A percentile compares a stretch with the other conserved stretches of the same genome.
Evolutionary conservation across 2,797 vertebrate species (phyloP).

Genomic region (Champsocephalus esox): DNA sequence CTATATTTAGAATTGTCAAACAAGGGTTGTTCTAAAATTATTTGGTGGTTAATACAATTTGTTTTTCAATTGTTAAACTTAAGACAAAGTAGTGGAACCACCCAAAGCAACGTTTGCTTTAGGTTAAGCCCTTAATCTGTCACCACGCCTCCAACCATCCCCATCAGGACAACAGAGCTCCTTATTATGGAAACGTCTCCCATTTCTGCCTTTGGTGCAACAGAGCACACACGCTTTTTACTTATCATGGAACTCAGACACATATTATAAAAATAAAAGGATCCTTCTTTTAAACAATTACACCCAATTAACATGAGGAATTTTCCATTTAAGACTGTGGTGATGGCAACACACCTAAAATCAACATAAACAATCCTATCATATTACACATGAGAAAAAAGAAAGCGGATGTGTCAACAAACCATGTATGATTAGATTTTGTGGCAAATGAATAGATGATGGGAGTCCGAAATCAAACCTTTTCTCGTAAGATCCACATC

Average conservation of each 20-base stretch:
- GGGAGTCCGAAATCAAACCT: constrained; percentile 47
- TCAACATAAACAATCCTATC: constrained; percentile 18
- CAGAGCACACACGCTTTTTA: constrained; percentile 32
- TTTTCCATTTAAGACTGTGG: constrained; percentile 19
- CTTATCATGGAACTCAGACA: constrained; percentile 11
- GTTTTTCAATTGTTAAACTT: constrained; percentile 13
- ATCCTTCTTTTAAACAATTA: constrained; percentile 24
- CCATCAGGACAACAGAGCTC: constrained; percentile 20
- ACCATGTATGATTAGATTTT: constrained; percentile 50
- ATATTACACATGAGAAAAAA: constrained; percentile 27
- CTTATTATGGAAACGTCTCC: constrained; percentile 15
- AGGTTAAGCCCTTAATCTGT: constrained; percentile 52
- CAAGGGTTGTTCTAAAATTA: constrained; percentile 17
- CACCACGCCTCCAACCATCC: constrained; percentile 26
- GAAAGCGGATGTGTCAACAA: constrained; percentile 37
- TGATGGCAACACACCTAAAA: constrained; percentile 24
- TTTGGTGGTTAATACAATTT: constrained; percentile 3
- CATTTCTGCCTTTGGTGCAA: constrained; percentile 27
- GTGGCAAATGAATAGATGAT: constrained; percentile 44
- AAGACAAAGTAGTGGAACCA: constrained; percentile 29
- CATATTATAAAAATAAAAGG: constrained; percentile 28
- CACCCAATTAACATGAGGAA: constrained; percentile 11
- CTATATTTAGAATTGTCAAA: constrained; percentile 5
- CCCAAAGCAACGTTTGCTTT: constrained; percentile 39
- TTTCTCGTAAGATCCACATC: constrained; percentile 39